Evolutionary conservation across 92 coral and sea anemone genomes (phyloP), one percentile per base, ranked within the genome.

Genomic region (Nematostella vectensis): DNA sequence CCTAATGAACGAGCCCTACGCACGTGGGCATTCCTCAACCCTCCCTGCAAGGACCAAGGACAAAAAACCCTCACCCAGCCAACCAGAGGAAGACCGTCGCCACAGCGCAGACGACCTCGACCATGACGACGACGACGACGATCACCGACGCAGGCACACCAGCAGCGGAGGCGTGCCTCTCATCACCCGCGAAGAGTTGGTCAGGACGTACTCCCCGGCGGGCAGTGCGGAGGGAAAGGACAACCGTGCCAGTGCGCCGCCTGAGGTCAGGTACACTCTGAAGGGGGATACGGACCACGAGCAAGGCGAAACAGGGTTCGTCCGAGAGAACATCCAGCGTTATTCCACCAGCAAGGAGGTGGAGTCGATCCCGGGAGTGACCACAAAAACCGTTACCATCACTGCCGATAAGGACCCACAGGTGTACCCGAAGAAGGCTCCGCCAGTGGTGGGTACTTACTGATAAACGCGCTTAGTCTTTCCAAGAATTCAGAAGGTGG

Each of bases 271-370:
- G 49, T 63, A 78, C 43, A 68, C 84, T 2, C 60, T 71, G 9
- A 67, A 63, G 59, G 88, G 76, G 3, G 84, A 83, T 56, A 66
- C 71, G 16, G 61, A 83, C 48, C 83, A 75, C 43, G 96, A 87
- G 69, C 96, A 83, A 27, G 95, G 95, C 23, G 93, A 93, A 59
- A 75, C 85, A 15, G 99, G 95, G 23, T 83, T 87, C 54, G 96
- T 82, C 24, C 53, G 65, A 29, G 85, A 77, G 70, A 79, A 70
- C 69, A 69, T 74, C 66, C 68, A 68, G 31, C 58, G 82, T 38
- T 71, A 87, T 27, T 76, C 96, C 4, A 61, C 65, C 21, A 62
- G 69, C 3, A 54, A 43, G 24, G 81, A 80, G 25, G 63, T 85
- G 6, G 81, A 75, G 2, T 65, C 39, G 19, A 81, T 67, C 2